Evolutionary conservation across 2,797 vertebrate genomes (phyloP).

Genomic region (Sebastes hubbsi): DNA sequence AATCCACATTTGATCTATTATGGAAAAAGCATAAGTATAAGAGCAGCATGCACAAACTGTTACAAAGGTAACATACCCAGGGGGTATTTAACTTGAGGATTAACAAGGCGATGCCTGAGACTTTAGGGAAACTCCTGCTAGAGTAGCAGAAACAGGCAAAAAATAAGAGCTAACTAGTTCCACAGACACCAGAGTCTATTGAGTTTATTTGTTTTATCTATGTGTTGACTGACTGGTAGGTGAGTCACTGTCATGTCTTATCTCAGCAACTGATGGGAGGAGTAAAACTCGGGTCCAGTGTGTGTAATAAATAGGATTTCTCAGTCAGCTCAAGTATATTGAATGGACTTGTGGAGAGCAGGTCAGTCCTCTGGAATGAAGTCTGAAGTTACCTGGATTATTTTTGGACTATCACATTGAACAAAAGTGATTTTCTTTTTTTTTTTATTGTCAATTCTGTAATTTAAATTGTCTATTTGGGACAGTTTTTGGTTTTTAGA

Average conservation of each 20-base stretch:
- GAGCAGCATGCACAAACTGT: neutral
- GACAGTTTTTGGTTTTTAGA: neutral
- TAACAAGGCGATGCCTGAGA: neutral
- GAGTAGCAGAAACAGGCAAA: neutral
- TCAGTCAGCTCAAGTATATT: conserved; percentile 7
- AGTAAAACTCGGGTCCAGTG: conserved; percentile 32
- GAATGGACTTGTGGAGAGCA: conserved; percentile 4
- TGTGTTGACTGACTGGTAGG: neutral
- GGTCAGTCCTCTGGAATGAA: neutral
- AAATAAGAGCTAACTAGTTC: neutral
- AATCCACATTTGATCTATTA: neutral
- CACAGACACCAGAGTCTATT: neutral
- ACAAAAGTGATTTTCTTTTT: neutral
- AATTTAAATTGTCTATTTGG: neutral
- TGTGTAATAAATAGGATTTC: conserved; percentile 15
- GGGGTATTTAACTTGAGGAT: conserved; percentile 31
- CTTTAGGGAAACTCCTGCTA: neutral
- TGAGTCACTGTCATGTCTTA: conserved; percentile 16
- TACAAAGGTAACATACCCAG: neutral
- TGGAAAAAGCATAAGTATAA: neutral
- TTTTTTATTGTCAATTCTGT: neutral
- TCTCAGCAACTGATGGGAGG: conserved; percentile 57
- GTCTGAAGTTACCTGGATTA: neutral
- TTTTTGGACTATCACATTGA: neutral
- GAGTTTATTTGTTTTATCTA: neutral